Base-by-base conservation (phyloP, 2,113 vertebrate species). In the Siniperca knerii region DNA sequence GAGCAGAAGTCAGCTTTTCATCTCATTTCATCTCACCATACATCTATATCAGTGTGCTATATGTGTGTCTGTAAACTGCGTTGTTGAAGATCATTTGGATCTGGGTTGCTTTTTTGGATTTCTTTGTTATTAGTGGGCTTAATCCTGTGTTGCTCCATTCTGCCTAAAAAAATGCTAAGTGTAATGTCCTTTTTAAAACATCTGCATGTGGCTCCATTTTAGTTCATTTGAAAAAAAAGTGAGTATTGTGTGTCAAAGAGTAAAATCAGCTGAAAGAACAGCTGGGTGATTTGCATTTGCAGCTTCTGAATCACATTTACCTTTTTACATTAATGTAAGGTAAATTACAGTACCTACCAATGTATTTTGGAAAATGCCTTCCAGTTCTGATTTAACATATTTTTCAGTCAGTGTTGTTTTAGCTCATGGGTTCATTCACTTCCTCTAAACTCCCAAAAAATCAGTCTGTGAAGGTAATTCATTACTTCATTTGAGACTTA, bases 1-100 rank as follows among this genome's bases (percentile, higher is more conserved):
- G 87, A 90, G 90, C 89, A 82, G 87, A 92, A 95, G 93, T 94
- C 89, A 93, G 89, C 91, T 88, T 91, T 88, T 92, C 83, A 91
- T 90, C 87, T 86, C 75, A 69, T 46, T 69, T 77, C 77, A 74
- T 79, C 75, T 82, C 62, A 29, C 65, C 71, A 50, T 66, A 88
- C 57, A 82, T 90, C 70, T 71, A 42, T 55, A 84, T 82, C 64
- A 77, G 66, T 7, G 52, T 6, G 33, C 58, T 68, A 37, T 69
- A 33, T 61, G 40, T 33, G 64, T 50, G 54, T 82, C 10, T 73
- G 68, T 33, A 16, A 67, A 69, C 65, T 25, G 25, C 20, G 1
- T 48, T 8, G 18, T 50, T 69, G 10, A 62, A 62, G 50, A 69
- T 68, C n/a, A 70, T 68, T 46, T 72, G 48, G 0, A 66, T 83